Percentiles rank a stretch among this genome's conserved stretches.
These are phyloP conservation scores for Nineta flava DNA, from an alignment of 2,888 invertebrate species.

Conservation along the genomic window DNA sequence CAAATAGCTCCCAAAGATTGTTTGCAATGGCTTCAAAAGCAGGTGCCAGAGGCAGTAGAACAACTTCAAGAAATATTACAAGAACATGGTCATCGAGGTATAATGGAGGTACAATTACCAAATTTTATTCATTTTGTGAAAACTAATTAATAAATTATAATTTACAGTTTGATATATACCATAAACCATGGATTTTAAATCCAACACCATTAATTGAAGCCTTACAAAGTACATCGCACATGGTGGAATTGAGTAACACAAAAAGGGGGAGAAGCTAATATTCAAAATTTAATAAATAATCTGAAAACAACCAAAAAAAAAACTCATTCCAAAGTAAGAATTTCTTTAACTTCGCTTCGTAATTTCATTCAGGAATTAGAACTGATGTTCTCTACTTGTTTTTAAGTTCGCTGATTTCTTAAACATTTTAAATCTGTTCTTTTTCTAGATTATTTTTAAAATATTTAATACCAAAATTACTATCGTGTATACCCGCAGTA, in stretches of 20 bases:
- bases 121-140: no score
- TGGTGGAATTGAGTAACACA: neutral
- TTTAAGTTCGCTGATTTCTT: no score
- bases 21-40: conserved; percentile 38
- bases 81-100: conserved; percentile 53
- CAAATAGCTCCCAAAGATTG: conserved; percentile 32
- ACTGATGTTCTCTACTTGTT: no score
- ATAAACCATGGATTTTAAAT: conserved; percentile 48
- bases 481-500: conserved; percentile 39
- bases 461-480: conserved; percentile 41
- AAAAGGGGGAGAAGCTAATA: neutral
- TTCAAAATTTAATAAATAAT: neutral
- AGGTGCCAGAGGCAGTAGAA: conserved; percentile 29
- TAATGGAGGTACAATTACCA: conserved; percentile 51
- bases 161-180: conserved; percentile 40
- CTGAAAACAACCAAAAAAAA: neutral
- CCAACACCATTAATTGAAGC: conserved; percentile 43
- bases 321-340: neutral
- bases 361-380: no score
- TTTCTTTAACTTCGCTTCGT: no score
- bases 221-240: conserved; percentile 32
- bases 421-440: no score
- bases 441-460: conserved; percentile 35
- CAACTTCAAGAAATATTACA: conserved; percentile 42
- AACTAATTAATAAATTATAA: no score